phyloP scores from a whole-genome alignment of 2,797 vertebrate genomes.

The Zonotrichia albicollis region DNA sequence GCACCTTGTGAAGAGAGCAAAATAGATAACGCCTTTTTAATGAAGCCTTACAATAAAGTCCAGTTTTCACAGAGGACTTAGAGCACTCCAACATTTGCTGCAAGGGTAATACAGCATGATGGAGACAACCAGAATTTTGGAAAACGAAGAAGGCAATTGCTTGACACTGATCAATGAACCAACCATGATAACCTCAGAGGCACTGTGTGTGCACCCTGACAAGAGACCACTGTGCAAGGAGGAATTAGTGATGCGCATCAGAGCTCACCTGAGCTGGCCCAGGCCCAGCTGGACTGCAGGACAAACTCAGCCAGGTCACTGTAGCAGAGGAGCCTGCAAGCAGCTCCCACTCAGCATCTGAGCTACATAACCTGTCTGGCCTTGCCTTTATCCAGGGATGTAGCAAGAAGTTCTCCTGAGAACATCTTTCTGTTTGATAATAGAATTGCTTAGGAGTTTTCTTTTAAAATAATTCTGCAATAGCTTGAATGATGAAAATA shows the following conservation, averaged over 20 bases:
- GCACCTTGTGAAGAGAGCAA: not conserved
- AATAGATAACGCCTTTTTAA: not conserved
- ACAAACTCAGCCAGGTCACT: not conserved
- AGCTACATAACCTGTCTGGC: rapidly evolving
- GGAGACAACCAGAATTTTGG: not conserved
- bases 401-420: not conserved
- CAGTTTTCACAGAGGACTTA: not conserved
- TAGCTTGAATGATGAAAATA: not conserved
- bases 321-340: not conserved
- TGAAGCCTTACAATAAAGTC: not conserved
- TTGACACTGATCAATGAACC: not conserved
- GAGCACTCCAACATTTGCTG: not conserved
- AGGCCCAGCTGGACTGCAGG: not conserved
- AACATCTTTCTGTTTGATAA: not conserved
- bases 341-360: not conserved
- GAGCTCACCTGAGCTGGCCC: not conserved
- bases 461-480: not conserved
- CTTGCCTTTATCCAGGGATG: not conserved
- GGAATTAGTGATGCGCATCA: not conserved
- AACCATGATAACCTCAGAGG: not conserved
- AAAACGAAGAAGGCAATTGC: not conserved
- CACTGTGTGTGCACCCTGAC: not conserved
- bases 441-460: not conserved
- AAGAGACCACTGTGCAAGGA: not conserved
- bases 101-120: not conserved